phyloP scores from a whole-genome alignment of 2,888 invertebrate species.

The Itoplectis maculator region DNA sequence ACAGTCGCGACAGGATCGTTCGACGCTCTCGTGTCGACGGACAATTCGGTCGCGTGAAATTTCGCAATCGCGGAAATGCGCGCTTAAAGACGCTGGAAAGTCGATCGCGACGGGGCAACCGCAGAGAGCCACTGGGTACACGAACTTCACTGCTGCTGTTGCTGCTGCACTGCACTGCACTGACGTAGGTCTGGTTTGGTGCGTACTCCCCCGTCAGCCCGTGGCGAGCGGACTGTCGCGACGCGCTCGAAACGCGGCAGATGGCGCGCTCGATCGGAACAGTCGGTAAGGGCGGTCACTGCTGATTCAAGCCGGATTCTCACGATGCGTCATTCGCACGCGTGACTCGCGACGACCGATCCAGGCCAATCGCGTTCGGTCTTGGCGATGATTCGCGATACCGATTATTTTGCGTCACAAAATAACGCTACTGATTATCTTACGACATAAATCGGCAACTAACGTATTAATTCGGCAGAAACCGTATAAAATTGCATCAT shows the following conservation, averaged over 20 bases:
- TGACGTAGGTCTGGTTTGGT: slow-evolving; percentile 18
- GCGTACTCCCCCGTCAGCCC: not conserved
- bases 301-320: not conserved
- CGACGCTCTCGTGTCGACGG: not conserved
- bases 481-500: too few species aligned
- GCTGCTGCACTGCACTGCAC: slow-evolving; percentile 28
- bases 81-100: not conserved
- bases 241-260: not conserved
- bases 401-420: too few species aligned
- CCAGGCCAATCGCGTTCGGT: too few species aligned
- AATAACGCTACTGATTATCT: too few species aligned
- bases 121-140: not conserved
- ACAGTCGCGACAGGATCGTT: not conserved
- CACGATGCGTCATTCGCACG: too few species aligned
- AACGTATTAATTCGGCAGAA: too few species aligned
- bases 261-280: not conserved
- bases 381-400: too few species aligned
- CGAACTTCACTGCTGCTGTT: not conserved
- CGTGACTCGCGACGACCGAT: too few species aligned
- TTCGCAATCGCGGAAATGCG: slow-evolving; percentile 26
- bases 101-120: not conserved
- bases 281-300: slow-evolving; percentile 18
- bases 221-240: slow-evolving; percentile 10
- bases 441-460: too few species aligned
- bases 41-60: not conserved